Evolutionary conservation across 2,113 vertebrate genomes (phyloP), one percentile per base, ranked within the genome.

Genomic region (Conger conger): DNA sequence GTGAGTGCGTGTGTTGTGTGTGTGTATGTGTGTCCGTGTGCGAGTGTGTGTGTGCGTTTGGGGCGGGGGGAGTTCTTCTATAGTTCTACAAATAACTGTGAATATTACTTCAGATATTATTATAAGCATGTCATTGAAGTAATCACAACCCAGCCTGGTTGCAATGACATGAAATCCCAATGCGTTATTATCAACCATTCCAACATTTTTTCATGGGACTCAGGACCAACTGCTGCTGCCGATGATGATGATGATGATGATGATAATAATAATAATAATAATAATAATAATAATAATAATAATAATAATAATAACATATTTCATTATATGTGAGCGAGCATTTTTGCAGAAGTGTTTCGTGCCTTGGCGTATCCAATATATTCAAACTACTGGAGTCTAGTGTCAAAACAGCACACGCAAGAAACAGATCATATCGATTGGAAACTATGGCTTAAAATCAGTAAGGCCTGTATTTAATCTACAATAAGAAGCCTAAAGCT

Each of bases 221-320:
- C 45, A 50, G 45, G 40, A 42, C 40, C 40, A 1, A 60, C 57
- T 60, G 23, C 57, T 60, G 23, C 57, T 23, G 3, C 20, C 15
- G 45, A 50, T 42, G 40, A 42, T 42, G 40, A 42, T 42, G 40
- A 42, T 42, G 40, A 42, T 42, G 40, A 42, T 42, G 54, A 57
- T 20, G 13, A 82, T 30, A 57, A 54, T 54, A 81, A 76, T 40
- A 45, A 83, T 83, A 33, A 45, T 76, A 83, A 78, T 79, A 83
- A 63, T 63, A 82, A 60, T 23, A 57, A 82, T 57, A 60, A 36
- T 7, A 30, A 9, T 54, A 35, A 35, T 81, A 35, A 53, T 33
- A 60, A 60, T 60, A 57, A 57, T 60, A 60, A 60, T 23, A 60
- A 60, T 60, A 60, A 27, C 3, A 57, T 18, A 5, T 57, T 27